Conservation (phyloP, 2,797 vertebrate species). For the Coregonus suidteri region DNA sequence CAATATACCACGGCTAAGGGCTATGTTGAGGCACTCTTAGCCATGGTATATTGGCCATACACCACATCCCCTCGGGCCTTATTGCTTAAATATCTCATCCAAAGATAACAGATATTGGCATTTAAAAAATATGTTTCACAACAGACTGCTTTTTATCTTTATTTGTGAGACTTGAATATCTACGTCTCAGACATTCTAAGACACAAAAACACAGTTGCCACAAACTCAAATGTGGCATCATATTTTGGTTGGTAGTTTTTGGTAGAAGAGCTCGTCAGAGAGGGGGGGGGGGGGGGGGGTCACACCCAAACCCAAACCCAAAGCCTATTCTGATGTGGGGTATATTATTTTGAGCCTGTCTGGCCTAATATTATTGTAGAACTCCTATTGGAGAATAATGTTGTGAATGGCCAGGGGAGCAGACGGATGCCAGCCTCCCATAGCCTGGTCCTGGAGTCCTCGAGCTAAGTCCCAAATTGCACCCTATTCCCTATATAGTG, state of each 20-base stretch:
- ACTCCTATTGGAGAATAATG: slow-evolving; percentile 60
- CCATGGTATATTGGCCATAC: no score
- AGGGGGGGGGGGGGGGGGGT: not conserved
- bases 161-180: not conserved
- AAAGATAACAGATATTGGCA: not conserved
- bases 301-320: not conserved
- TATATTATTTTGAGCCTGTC: slow-evolving; percentile 54
- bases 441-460: slow-evolving; percentile 52
- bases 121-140: not conserved
- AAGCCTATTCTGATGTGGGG: slow-evolving; percentile 24
- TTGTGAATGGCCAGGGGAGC: slow-evolving; percentile 60
- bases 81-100: no score
- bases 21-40: no score
- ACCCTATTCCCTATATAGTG: not conserved
- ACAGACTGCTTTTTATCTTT: not conserved
- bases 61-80: no score
- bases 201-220: not conserved
- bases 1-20: no score
- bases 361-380: slow-evolving; percentile 68
- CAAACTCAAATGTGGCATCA: not conserved
- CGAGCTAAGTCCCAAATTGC: not conserved
- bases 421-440: slow-evolving; percentile 61
- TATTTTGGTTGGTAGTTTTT: slow-evolving; percentile 38
- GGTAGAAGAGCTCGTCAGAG: slow-evolving; percentile 16
- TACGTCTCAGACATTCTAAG: not conserved